These are phyloP conservation scores for Nemoura dubitans DNA, from an alignment of 2,888 invertebrate species.

Conservation along the genomic window DNA sequence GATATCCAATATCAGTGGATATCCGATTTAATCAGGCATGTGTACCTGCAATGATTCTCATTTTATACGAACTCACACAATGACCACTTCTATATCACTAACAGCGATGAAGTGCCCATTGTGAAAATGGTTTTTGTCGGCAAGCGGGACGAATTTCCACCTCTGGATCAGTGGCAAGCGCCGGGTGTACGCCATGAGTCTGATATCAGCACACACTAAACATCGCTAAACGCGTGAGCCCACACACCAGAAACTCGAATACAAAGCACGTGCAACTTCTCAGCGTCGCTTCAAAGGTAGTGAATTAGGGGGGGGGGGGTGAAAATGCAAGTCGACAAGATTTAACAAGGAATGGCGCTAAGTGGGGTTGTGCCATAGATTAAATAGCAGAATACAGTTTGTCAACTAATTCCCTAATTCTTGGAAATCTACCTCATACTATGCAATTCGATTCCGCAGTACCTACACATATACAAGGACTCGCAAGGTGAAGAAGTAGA, in stretches of 20 bases:
- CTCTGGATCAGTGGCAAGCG: too few species aligned
- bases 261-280: not conserved
- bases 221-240: not conserved
- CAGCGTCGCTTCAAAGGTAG: not conserved
- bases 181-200: too few species aligned
- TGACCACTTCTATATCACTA: too few species aligned
- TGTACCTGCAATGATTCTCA: too few species aligned
- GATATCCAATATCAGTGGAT: too few species aligned
- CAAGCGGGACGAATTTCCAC: too few species aligned
- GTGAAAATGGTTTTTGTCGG: too few species aligned
- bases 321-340: constrained; percentile 4
- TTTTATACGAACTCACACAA: too few species aligned
- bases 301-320: too few species aligned
- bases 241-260: not conserved
- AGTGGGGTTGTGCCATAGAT: not conserved
- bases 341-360: not conserved
- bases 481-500: not conserved
- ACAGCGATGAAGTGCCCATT: too few species aligned
- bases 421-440: not conserved
- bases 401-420: not conserved
- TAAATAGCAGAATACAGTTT: not conserved
- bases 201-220: too few species aligned
- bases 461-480: not conserved
- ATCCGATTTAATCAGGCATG: too few species aligned
- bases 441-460: not conserved